Conservation (phyloP, 2,113 vertebrate genomes). For the Ochotona princeps region DNA sequence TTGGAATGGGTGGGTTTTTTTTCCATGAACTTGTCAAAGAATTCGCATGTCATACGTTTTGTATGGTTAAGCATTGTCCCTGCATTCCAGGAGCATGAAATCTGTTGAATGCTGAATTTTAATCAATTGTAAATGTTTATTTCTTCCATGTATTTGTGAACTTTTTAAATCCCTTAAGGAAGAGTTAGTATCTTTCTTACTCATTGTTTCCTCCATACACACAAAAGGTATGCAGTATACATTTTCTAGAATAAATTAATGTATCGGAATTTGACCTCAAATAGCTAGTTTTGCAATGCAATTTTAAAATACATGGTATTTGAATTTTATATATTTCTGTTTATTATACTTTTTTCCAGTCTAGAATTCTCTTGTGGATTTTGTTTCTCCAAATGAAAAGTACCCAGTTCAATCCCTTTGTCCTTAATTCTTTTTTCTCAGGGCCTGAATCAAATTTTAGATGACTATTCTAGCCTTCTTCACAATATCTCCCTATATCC, state of each 20-base stretch:
- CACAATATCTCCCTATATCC: background rate
- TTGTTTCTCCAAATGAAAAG: background rate
- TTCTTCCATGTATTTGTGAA: background rate
- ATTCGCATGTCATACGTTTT: background rate
- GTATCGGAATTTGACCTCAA: background rate
- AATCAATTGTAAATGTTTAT: background rate
- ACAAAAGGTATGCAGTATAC: background rate
- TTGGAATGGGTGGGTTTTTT: background rate
- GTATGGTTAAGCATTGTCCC: constrained; percentile 2
- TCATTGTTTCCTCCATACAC: background rate
- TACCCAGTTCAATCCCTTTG: background rate
- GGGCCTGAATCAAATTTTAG: background rate
- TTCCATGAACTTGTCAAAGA: no score
- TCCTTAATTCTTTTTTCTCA: background rate
- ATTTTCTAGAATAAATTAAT: constrained; percentile 22
- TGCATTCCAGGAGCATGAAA: background rate
- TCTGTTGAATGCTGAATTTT: background rate
- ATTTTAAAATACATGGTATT: constrained; percentile 15
- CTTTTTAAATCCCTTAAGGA: background rate
- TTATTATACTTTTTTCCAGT: background rate
- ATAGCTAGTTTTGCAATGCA: background rate
- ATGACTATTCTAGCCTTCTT: background rate
- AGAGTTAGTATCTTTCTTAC: background rate
- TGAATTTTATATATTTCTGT: background rate
- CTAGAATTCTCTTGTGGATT: background rate